phyloP scores from a whole-genome alignment of 2,888 invertebrate species.

The Diachrysia chrysitis region DNA sequence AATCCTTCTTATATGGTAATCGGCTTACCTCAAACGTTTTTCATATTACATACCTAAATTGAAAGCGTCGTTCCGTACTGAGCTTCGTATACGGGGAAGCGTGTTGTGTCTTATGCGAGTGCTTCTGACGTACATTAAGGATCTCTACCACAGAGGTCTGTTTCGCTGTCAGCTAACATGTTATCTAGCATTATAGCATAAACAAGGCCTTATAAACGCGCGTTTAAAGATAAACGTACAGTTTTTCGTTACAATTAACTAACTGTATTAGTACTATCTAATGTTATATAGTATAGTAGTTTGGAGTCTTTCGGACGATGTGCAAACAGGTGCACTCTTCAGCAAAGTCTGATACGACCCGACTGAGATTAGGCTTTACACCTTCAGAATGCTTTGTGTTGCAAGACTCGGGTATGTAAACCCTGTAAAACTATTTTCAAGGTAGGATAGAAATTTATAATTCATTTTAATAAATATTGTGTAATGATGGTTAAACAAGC shows the following conservation, averaged over 20 bases:
- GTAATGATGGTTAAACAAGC: no score
- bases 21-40: slow-evolving; percentile 54
- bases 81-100: slow-evolving; percentile 18
- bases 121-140: background rate
- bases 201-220: background rate
- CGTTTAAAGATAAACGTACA: no score
- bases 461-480: no score
- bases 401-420: no score
- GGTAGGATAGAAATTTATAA: no score
- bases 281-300: no score
- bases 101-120: background rate
- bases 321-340: background rate
- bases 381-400: background rate
- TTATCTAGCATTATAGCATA: background rate
- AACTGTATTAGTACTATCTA: no score
- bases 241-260: no score
- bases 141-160: background rate
- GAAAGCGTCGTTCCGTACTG: slow-evolving; percentile 20
- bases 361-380: background rate
- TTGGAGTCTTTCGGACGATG: background rate
- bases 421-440: no score
- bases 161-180: background rate
- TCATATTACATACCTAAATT: slow-evolving; percentile 44
- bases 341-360: background rate
- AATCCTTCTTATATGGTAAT: slow-evolving; percentile 55